Evolutionary conservation across 2,797 vertebrate genomes (phyloP).

Genomic region (Danionella dracula): DNA sequence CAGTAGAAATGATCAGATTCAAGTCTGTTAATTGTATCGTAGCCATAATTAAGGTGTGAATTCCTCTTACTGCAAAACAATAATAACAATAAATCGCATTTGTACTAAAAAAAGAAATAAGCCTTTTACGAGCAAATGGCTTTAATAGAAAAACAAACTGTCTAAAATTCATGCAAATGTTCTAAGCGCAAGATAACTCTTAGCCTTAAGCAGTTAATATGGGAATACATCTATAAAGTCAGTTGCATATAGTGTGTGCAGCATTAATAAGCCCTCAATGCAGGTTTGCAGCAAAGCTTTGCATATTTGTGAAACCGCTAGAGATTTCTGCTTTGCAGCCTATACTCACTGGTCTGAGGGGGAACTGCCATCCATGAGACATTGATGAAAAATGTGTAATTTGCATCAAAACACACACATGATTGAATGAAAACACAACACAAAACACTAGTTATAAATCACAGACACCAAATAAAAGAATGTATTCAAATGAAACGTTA

Average conservation of each 20-base stretch:
- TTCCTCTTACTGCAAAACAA: too few relatives aligned
- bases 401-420: slow-evolving; percentile 18
- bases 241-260: background rate
- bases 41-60: too few relatives aligned
- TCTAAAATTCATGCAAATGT: too few relatives aligned
- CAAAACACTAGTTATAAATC: background rate
- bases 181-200: background rate
- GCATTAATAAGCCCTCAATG: background rate
- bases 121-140: too few relatives aligned
- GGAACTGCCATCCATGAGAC: slow-evolving; percentile 50
- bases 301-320: background rate
- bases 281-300: background rate
- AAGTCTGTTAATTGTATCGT: too few relatives aligned
- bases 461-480: background rate
- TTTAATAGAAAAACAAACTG: too few relatives aligned
- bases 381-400: slow-evolving; percentile 11
- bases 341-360: slow-evolving; percentile 65
- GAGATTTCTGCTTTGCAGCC: background rate
- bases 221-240: background rate
- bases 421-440: background rate
- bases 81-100: too few relatives aligned
- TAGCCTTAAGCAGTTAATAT: background rate
- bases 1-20: too few relatives aligned
- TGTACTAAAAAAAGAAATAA: too few relatives aligned
- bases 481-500: background rate